Percentiles rank a stretch among this genome's conserved stretches.
Conservation (phyloP, 2,113 vertebrate genomes). For the Motacilla alba region DNA sequence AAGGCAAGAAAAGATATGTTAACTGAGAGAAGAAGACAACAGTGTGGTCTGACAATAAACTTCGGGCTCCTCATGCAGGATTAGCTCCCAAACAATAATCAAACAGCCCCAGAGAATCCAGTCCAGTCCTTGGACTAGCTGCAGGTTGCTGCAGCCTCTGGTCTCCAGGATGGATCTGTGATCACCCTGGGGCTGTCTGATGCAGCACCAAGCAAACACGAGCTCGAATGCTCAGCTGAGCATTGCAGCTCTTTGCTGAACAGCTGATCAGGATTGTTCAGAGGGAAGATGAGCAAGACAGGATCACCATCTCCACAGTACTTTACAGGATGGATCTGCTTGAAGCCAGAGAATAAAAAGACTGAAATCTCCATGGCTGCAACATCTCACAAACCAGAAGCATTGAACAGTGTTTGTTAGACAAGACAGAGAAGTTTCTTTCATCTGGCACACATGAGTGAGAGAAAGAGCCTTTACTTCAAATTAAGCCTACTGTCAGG, state of each 20-base stretch:
- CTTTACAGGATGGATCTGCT: not conserved
- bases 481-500: not conserved
- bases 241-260: not conserved
- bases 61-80: not conserved
- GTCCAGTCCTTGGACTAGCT: not conserved
- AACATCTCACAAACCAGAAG: not conserved
- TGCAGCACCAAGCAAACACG: not conserved
- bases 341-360: not conserved
- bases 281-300: not conserved
- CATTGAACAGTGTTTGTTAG: fast-evolving
- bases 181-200: not conserved
- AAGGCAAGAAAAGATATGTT: not conserved
- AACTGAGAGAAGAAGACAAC: not conserved
- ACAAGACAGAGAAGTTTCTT: not conserved
- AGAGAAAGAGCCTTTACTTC: not conserved
- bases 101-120: not conserved
- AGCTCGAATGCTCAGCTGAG: not conserved
- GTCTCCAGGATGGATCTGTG: not conserved
- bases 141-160: not conserved
- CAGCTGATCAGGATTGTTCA: fast-evolving
- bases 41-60: not conserved
- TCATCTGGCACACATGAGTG: not conserved
- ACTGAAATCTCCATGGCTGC: not conserved
- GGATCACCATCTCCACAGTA: not conserved
- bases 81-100: not conserved